Evolutionary conservation across 2,113 vertebrate species (phyloP).

Genomic region (Xerus inauris): DNA sequence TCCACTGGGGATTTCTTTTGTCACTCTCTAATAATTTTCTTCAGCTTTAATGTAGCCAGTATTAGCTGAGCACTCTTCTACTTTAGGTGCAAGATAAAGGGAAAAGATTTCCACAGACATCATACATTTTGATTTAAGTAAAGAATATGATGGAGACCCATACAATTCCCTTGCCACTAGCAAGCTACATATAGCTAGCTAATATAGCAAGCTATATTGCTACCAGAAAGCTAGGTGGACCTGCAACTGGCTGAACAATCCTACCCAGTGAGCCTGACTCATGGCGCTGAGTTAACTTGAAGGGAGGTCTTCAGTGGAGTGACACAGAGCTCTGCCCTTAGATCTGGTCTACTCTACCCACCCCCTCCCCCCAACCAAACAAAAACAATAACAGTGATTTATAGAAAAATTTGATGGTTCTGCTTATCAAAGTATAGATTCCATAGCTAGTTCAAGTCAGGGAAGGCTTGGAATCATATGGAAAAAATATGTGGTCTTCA

Average conservation of each 20-base stretch:
- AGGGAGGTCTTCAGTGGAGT: not conserved
- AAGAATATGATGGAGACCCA: not conserved
- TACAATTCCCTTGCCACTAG: not conserved
- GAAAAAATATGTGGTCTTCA: not conserved
- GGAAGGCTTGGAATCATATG: not conserved
- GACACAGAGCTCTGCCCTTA: not conserved
- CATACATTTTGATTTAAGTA: not conserved
- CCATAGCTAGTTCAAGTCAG: not conserved
- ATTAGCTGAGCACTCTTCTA: not conserved
- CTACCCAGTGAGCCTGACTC: not conserved
- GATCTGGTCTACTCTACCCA: not conserved
- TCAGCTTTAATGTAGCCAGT: not conserved
- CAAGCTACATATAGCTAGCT: too few relatives aligned
- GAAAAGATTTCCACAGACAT: not conserved
- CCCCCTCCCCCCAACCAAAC: accelerated
- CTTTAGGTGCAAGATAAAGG: not conserved
- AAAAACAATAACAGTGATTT: not conserved
- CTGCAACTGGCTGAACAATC: not conserved
- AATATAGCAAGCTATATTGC: too few relatives aligned
- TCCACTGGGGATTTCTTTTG: not conserved
- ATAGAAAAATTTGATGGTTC: not conserved
- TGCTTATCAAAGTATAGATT: not conserved
- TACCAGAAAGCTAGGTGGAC: not conserved
- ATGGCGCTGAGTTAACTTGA: not conserved
- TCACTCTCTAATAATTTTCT: slow-evolving; percentile 4